These are phyloP conservation scores for Chroicocephalus ridibundus DNA, from an alignment of 2,113 vertebrate genomes.

Conservation along the genomic window DNA sequence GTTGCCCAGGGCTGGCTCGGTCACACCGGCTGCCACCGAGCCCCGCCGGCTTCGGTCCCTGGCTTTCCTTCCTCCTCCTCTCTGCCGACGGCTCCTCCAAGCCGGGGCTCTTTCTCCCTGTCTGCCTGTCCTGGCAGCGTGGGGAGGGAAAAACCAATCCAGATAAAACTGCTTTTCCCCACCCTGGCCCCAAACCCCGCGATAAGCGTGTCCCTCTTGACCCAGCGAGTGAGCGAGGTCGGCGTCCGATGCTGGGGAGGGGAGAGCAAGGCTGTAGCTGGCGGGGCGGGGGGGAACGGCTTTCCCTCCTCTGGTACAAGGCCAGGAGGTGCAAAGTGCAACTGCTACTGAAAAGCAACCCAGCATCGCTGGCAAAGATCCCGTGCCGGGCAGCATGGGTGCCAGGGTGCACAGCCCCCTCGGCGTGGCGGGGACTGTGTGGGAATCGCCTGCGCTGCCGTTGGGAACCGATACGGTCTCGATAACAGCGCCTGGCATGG, in stretches of 20 bases:
- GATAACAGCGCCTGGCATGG: not conserved
- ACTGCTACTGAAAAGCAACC: not conserved
- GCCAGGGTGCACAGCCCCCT: not conserved
- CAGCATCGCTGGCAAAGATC: not conserved
- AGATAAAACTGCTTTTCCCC: not conserved
- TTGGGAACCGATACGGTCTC: not conserved
- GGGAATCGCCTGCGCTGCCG: not conserved
- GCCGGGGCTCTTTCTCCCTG: not conserved
- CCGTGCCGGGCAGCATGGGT: not conserved
- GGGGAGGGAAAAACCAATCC: not conserved
- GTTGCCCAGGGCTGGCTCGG: fast-evolving
- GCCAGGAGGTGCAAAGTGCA: conserved; percentile 10
- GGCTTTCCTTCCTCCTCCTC: not conserved
- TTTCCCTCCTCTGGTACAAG: not conserved
- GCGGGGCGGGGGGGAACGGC: fast-evolving
- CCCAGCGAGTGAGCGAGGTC: not conserved
- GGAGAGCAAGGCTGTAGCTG: not conserved
- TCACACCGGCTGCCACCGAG: not conserved
- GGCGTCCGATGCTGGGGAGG: not conserved
- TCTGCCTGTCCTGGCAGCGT: not conserved
- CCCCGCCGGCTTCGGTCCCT: fast-evolving
- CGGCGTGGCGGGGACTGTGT: fast-evolving
- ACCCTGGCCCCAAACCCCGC: not conserved
- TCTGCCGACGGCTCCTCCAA: not conserved
- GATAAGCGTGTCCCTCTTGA: not conserved